Conservation (phyloP, 2,113 vertebrate genomes). For the Leptocoma aspasia region DNA sequence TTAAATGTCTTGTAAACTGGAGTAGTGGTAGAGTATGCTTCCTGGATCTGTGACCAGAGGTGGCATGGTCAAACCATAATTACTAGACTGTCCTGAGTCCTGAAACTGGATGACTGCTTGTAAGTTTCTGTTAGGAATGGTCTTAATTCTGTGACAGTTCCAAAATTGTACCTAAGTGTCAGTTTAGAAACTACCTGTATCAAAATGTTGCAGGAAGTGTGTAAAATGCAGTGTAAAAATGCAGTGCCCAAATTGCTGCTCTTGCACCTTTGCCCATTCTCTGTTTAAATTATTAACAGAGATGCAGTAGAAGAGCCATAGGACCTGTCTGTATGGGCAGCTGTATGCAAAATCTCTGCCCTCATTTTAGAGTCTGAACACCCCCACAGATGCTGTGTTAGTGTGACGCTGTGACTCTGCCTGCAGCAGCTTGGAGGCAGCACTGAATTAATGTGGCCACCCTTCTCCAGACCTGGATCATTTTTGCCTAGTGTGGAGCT, state of each 20-base stretch:
- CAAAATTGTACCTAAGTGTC: neutral
- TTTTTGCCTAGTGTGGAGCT: neutral
- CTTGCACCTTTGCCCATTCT: neutral
- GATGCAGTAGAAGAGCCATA: neutral
- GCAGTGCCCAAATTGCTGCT: neutral
- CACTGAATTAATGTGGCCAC: rapidly evolving
- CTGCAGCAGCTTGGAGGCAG: neutral
- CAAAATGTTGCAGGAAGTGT: neutral
- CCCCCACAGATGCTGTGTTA: rapidly evolving
- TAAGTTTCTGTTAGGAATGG: neutral
- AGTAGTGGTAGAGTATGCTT: neutral
- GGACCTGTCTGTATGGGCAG: neutral
- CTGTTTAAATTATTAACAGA: neutral
- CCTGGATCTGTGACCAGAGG: neutral
- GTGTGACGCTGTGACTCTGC: neutral
- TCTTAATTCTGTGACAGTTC: neutral
- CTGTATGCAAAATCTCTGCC: neutral
- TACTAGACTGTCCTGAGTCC: neutral
- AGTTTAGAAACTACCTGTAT: neutral
- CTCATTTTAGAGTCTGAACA: neutral
- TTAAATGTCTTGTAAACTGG: neutral
- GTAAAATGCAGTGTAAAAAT: neutral
- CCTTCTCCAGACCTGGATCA: rapidly evolving
- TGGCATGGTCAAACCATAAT: neutral
- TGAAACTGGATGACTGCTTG: neutral